Evolutionary conservation across 2,797 vertebrate genomes (phyloP).

Genomic region (Enteromius radiatus): DNA sequence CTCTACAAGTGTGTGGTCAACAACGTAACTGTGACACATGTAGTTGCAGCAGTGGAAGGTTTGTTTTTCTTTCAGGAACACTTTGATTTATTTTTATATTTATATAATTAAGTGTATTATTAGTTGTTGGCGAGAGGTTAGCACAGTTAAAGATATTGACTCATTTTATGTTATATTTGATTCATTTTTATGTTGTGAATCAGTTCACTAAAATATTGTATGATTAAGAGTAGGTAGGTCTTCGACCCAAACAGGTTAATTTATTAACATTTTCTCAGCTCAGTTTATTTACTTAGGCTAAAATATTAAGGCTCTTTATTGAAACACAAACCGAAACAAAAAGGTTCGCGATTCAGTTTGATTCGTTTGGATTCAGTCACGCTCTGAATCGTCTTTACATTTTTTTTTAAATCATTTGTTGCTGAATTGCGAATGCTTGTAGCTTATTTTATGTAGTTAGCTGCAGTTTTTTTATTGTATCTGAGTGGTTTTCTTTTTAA

Average conservation of each 20-base stretch:
- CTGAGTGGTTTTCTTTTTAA: not conserved
- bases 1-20: constrained; percentile 72
- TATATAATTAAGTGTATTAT: not conserved
- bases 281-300: not conserved
- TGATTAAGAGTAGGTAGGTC: no score
- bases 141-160: not conserved
- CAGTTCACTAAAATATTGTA: not conserved
- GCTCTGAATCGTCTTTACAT: not conserved
- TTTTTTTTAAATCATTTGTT: not conserved
- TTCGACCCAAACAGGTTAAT: not conserved
- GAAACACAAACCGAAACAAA: not conserved
- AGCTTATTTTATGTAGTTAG: not conserved
- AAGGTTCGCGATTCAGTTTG: not conserved
- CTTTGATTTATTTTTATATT: not conserved
- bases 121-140: not conserved
- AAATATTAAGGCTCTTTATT: not conserved
- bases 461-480: not conserved
- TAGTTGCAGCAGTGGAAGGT: constrained; percentile 68
- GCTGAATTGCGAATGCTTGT: not conserved
- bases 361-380: not conserved
- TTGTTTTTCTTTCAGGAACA: constrained; percentile 31
- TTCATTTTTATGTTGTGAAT: not conserved
- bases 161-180: not conserved
- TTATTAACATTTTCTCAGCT: not conserved
- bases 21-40: not conserved